Percentiles rank a stretch among this genome's conserved stretches.
phyloP scores from a whole-genome alignment of 1,140 invertebrate species.

The Eurosta solidaginis region DNA sequence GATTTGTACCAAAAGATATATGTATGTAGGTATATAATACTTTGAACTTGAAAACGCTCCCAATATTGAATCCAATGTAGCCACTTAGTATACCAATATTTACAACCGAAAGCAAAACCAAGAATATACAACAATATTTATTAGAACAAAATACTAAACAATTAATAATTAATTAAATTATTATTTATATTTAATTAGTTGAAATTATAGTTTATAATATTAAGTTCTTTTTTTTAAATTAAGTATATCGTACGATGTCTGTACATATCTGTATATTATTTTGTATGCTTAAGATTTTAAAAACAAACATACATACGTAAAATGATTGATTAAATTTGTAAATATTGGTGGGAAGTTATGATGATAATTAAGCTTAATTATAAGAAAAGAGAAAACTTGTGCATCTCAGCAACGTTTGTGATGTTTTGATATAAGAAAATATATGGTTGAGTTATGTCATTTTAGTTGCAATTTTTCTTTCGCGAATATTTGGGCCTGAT shows the following conservation, averaged over 20 bases:
- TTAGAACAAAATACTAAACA: too few relatives aligned
- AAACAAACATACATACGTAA: neutral
- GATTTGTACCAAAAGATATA: too few relatives aligned
- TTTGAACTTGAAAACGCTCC: too few relatives aligned
- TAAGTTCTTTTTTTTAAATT: neutral
- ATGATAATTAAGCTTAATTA: neutral
- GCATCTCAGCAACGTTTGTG: constrained; percentile 22
- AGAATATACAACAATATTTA: too few relatives aligned
- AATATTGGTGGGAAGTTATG: neutral
- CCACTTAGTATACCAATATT: too few relatives aligned
- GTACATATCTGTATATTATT: constrained; percentile 12
- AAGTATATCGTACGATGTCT: neutral
- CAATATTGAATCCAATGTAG: too few relatives aligned
- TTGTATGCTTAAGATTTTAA: neutral
- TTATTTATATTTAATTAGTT: too few relatives aligned
- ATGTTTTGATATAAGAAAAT: constrained; percentile 8
- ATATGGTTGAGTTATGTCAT: neutral
- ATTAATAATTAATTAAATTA: too few relatives aligned
- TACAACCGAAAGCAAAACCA: too few relatives aligned
- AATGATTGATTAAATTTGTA: too few relatives aligned
- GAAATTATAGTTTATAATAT: neutral
- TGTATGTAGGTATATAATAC: too few relatives aligned
- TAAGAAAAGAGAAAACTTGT: neutral
- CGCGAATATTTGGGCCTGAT: neutral
- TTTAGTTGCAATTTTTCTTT: neutral